Conservation (phyloP, 2,113 vertebrate genomes). For the Cariama cristata region DNA sequence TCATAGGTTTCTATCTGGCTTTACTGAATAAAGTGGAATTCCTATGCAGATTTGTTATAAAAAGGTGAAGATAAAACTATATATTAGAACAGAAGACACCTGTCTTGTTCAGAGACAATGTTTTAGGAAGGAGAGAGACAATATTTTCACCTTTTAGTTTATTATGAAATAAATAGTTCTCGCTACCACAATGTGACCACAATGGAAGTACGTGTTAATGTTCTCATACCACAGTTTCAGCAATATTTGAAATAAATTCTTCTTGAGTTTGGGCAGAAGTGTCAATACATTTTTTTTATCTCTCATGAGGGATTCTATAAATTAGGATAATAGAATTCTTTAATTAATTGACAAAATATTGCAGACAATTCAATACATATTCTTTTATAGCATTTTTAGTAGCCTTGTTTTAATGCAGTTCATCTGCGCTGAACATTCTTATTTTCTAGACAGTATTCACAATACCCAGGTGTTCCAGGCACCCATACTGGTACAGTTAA, state of each 20-base stretch:
- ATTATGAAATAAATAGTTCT: not conserved
- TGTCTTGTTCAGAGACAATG: not conserved
- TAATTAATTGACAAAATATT: not conserved
- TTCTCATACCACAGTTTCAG: not conserved
- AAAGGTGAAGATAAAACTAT: not conserved
- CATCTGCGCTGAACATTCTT: not conserved
- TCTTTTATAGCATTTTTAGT: not conserved
- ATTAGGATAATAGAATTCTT: not conserved
- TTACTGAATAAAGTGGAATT: not conserved
- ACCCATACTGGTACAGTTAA: not conserved
- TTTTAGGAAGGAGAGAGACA: not conserved
- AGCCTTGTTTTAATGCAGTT: not conserved
- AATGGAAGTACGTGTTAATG: not conserved
- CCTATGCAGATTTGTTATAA: not conserved
- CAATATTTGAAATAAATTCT: not conserved
- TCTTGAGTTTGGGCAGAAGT: not conserved
- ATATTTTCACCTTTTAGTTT: not conserved
- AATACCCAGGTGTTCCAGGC: not conserved
- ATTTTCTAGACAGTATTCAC: not conserved
- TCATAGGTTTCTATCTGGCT: not conserved
- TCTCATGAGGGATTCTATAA: not conserved
- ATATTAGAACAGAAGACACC: not conserved
- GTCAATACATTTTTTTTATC: not conserved
- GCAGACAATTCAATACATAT: not conserved
- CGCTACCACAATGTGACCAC: not conserved